These are phyloP conservation scores for Colletes collaris DNA, from an alignment of 2,888 invertebrate species.

Conservation along the genomic window DNA sequence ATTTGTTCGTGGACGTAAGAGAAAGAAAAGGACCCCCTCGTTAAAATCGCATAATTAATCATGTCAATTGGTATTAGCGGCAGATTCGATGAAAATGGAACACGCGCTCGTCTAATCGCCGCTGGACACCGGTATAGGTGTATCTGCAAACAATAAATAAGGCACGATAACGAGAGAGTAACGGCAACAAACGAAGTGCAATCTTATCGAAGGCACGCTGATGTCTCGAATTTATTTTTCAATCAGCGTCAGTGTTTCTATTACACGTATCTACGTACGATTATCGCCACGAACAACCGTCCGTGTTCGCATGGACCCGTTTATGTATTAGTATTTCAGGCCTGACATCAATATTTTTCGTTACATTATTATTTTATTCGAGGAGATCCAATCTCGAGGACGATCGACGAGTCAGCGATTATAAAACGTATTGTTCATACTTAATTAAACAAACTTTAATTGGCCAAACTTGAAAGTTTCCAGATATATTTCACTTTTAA, in stretches of 20 bases:
- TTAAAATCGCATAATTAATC: constrained; percentile 5
- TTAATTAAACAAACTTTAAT: too few species aligned
- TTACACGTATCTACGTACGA: constrained; percentile 41
- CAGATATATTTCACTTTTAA: too few species aligned
- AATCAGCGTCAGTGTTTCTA: constrained; percentile 62
- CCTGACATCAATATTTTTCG: constrained; percentile 4
- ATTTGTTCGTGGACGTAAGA: constrained; percentile 5
- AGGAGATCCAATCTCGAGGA: too few species aligned
- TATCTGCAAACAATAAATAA: constrained; percentile 69
- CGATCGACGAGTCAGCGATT: too few species aligned
- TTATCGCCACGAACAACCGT: constrained; percentile 7
- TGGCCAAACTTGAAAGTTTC: too few species aligned
- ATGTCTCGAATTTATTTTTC: constrained; percentile 73
- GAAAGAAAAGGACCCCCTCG: background rate
- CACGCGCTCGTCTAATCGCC: constrained; percentile 40
- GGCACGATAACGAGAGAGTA: constrained; percentile 63
- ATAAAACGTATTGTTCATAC: too few species aligned
- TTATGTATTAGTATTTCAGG: background rate
- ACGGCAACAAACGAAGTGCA: constrained; percentile 51
- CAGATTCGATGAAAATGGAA: constrained; percentile 11
- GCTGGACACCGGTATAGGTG: constrained; percentile 35
- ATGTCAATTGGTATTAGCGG: constrained; percentile 6
- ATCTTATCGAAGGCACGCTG: constrained; percentile 71
- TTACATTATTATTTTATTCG: background rate
- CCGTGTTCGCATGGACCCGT: constrained; percentile 7